These are phyloP conservation scores for Synanthedon myopaeformis DNA, from an alignment of 2,888 invertebrate genomes.

Conservation along the genomic window DNA sequence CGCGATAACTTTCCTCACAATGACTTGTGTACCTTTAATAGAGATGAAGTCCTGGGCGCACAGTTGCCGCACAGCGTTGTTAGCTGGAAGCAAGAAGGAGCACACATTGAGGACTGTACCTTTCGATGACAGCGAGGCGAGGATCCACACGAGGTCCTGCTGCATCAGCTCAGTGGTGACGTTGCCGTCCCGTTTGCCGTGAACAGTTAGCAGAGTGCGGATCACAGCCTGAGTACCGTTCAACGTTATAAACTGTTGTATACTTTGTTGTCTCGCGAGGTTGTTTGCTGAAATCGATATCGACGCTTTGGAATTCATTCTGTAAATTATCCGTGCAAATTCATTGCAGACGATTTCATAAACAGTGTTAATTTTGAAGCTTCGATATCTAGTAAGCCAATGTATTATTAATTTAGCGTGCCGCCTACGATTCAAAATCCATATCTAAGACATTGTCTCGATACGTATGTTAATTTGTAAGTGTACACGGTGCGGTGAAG, in stretches of 20 bases:
- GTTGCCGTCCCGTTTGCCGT: slow-evolving; percentile 63
- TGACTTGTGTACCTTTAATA: slow-evolving; percentile 61
- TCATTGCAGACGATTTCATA: background rate
- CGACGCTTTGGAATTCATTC: slow-evolving; percentile 11
- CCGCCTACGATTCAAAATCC: slow-evolving; percentile 10
- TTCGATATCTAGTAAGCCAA: slow-evolving; percentile 9
- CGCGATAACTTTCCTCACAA: slow-evolving; percentile 58
- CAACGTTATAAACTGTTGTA: slow-evolving; percentile 61
- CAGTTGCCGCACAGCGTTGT: slow-evolving; percentile 48
- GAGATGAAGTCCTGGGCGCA: slow-evolving; percentile 60
- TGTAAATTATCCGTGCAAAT: background rate
- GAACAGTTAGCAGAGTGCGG: slow-evolving; percentile 62
- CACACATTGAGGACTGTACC: slow-evolving; percentile 33
- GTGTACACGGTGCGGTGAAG: slow-evolving; percentile 21
- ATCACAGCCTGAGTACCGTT: slow-evolving; percentile 71
- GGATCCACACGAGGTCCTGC: slow-evolving; percentile 72
- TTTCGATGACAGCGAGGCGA: slow-evolving; percentile 69
- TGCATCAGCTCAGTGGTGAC: slow-evolving; percentile 64
- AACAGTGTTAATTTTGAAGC: background rate
- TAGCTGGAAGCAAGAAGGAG: slow-evolving; percentile 44
- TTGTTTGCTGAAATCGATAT: slow-evolving; percentile 61
- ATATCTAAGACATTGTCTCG: slow-evolving; percentile 9
- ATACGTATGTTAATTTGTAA: slow-evolving; percentile 25
- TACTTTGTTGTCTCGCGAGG: slow-evolving; percentile 57
- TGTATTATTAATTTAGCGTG: slow-evolving; percentile 5